These are phyloP conservation scores for Pholis gunnellus DNA, from an alignment of 2,113 vertebrate genomes.

Conservation along the genomic window DNA sequence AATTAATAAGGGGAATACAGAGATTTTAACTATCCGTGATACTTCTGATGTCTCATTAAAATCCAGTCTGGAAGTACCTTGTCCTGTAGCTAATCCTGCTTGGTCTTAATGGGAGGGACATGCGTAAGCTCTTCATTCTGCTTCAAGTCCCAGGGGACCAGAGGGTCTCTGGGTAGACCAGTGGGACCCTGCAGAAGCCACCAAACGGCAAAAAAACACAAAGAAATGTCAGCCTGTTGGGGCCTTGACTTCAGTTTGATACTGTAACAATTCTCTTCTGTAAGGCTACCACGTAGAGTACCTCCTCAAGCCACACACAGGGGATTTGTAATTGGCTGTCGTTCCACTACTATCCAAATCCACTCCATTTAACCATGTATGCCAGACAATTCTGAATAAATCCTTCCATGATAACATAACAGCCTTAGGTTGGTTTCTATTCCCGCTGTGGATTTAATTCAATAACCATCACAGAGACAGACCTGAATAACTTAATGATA, in stretches of 20 bases:
- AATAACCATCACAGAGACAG: background rate
- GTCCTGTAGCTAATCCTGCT: conserved; percentile 16
- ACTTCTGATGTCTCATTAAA: conserved; percentile 68
- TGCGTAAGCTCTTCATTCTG: background rate
- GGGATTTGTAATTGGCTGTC: conserved; percentile 47
- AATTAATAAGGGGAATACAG: conserved; percentile 62
- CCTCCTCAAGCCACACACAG: conserved; percentile 15
- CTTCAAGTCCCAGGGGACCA: conserved; percentile 12
- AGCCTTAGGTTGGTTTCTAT: conserved; percentile 1
- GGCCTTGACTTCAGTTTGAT: conserved; percentile 29
- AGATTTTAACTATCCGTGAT: conserved; percentile 48
- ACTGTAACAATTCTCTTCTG: conserved; percentile 43
- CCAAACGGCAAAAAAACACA: background rate
- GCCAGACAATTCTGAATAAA: conserved; percentile 16
- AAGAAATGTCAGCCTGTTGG: background rate
- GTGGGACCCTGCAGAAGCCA: background rate
- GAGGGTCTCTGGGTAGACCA: conserved; percentile 1
- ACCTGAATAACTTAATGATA: background rate
- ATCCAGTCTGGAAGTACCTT: conserved; percentile 34
- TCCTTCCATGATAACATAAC: conserved; percentile 1
- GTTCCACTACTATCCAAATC: conserved; percentile 12
- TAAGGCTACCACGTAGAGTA: conserved; percentile 16
- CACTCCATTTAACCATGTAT: conserved; percentile 9
- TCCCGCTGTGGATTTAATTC: conserved; percentile 13
- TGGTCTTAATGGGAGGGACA: conserved; percentile 9